These are phyloP conservation scores for Osmerus mordax DNA, from an alignment of 2,113 vertebrate species.

Conservation along the genomic window DNA sequence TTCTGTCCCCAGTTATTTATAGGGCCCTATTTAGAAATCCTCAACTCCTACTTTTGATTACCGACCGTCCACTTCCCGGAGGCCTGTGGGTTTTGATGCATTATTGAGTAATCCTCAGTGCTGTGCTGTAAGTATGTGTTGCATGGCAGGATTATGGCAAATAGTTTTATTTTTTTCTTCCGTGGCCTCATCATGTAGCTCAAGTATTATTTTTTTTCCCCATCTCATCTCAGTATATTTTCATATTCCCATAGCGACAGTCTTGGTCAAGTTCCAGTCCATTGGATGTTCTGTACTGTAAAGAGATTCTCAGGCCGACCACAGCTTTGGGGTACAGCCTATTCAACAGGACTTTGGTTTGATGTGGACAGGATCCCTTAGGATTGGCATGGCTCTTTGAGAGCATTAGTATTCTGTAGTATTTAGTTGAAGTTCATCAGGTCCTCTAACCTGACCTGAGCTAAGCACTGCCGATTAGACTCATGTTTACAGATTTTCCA, in stretches of 20 bases:
- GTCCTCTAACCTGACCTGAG: constrained; percentile 28
- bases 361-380: neutral
- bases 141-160: constrained; percentile 47
- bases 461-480: constrained; percentile 35
- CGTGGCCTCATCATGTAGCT: constrained; percentile 34
- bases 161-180: constrained; percentile 14
- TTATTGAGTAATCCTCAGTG: constrained; percentile 66
- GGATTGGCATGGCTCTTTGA: constrained; percentile 23
- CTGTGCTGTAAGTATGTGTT: constrained; percentile 54
- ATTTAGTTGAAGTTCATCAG: constrained; percentile 18
- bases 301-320: constrained; percentile 3
- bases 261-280: constrained; percentile 16
- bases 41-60: constrained; percentile 72
- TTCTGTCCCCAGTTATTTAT: constrained; percentile 71
- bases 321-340: constrained; percentile 11
- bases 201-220: constrained; percentile 7
- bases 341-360: constrained; percentile 8
- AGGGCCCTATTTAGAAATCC: constrained; percentile 71
- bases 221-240: neutral
- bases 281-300: constrained; percentile 9
- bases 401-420: constrained; percentile 12
- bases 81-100: constrained; percentile 63
- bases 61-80: constrained; percentile 49
- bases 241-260: constrained; percentile 31
- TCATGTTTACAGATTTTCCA: constrained; percentile 27